phyloP scores from a whole-genome alignment of 1,140 invertebrate genomes.

The Aphidius ervi region DNA sequence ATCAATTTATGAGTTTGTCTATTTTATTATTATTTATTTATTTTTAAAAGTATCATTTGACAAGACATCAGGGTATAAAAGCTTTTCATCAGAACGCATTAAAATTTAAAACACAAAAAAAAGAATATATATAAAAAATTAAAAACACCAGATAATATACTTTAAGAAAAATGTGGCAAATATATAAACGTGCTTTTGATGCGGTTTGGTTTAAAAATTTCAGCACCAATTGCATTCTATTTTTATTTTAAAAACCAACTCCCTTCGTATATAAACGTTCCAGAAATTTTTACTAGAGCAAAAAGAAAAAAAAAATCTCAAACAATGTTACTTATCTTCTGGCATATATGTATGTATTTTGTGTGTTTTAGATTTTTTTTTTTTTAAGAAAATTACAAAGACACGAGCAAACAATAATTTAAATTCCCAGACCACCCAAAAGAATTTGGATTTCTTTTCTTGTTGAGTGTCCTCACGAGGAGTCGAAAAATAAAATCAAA shows the following conservation, averaged over 20 bases:
- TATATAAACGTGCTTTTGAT: too few species aligned
- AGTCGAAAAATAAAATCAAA: neutral
- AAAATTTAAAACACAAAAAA: too few species aligned
- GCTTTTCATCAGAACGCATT: too few species aligned
- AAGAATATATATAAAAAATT: too few species aligned
- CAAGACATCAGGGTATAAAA: too few species aligned
- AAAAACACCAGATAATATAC: too few species aligned
- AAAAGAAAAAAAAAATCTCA: too few species aligned
- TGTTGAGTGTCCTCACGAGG: neutral
- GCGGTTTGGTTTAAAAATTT: neutral
- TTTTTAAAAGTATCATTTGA: too few species aligned
- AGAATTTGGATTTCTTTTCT: neutral
- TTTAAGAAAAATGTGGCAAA: too few species aligned
- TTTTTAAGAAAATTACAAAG: neutral
- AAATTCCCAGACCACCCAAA: constrained; percentile 2
- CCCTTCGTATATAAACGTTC: neutral
- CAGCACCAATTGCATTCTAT: constrained; percentile 1
- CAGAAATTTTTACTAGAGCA: neutral
- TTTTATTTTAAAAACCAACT: neutral
- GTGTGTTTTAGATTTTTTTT: neutral
- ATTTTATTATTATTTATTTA: neutral
- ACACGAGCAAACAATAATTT: neutral
- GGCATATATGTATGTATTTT: too few species aligned
- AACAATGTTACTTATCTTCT: too few species aligned
- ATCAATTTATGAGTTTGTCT: constrained; percentile 4